Conservation (phyloP, 2,797 vertebrate genomes). For the Anas bernieri region DNA sequence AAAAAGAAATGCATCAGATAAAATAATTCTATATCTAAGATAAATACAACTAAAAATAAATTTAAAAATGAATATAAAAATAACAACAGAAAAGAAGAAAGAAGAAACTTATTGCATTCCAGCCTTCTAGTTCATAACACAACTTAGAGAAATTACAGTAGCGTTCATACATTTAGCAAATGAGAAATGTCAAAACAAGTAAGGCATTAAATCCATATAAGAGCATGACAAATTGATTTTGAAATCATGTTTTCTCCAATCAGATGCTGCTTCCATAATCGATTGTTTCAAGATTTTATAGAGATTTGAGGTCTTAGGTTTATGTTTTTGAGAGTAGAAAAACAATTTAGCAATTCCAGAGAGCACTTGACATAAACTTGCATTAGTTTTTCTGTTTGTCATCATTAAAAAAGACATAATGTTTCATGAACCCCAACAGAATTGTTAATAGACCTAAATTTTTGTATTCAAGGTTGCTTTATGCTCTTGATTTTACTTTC, state of each 20-base stretch:
- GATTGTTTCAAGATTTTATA: slow-evolving; percentile 70
- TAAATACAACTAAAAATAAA: neutral
- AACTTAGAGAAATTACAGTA: slow-evolving; percentile 60
- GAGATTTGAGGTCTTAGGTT: slow-evolving; percentile 33
- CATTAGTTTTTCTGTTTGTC: slow-evolving; percentile 52
- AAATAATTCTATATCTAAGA: slow-evolving; percentile 28
- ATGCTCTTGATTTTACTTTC: neutral
- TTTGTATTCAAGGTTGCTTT: neutral
- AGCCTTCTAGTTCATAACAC: slow-evolving; percentile 25
- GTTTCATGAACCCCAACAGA: slow-evolving; percentile 28
- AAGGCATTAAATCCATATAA: slow-evolving; percentile 74
- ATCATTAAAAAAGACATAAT: slow-evolving; percentile 51
- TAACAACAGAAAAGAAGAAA: slow-evolving; percentile 23
- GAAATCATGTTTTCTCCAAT: slow-evolving; percentile 75
- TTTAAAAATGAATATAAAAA: neutral
- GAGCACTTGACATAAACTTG: slow-evolving; percentile 34
- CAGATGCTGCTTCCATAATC: slow-evolving; percentile 57
- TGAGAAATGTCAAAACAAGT: slow-evolving; percentile 76
- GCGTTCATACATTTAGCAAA: slow-evolving; percentile 69
- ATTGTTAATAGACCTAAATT: slow-evolving; percentile 17
- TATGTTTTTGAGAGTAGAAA: slow-evolving; percentile 62
- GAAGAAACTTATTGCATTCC: neutral
- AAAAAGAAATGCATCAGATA: neutral
- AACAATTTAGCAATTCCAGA: slow-evolving; percentile 59
- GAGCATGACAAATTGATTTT: slow-evolving; percentile 74